Base-by-base conservation (phyloP, 2,113 vertebrate species). In the Odontophorus gujanensis region DNA sequence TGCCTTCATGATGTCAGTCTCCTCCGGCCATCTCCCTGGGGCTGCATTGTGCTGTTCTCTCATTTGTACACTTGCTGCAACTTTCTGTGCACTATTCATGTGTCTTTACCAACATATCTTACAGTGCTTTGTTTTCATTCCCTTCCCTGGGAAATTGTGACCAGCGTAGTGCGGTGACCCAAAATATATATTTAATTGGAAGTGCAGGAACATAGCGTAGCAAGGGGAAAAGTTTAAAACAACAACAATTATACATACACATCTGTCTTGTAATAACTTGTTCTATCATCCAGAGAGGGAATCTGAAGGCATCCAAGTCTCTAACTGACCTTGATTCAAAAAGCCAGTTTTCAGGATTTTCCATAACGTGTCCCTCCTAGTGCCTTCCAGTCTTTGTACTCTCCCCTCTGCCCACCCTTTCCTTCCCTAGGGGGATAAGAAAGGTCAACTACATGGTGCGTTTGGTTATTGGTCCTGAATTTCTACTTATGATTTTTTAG, bases 141-240 rank as follows among this genome's bases (percentile, higher is more conserved):
- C 19, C 63, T 72, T 40, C 45, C 36, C 8, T 62, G 67, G 45
- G 72, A 93, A 50, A 87, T 6, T 59, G 34, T 71, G 57, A 82
- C 53, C 71, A 55, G 15, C 20, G 61, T 5, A 80, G 38, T 34
- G 30, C 30, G 58, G 67, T 76, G 53, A 89, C 71, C 62, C 8
- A 1, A 89, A 89, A 53, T 24, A 59, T 1, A 1, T n/a, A 48
- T 93, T 90, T 58, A 69, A 73, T 85, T 65, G 65, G 78, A 87
- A 73, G 58, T 90, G 45, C 47, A 83, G 61, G 30, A 84, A 93
- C 36, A 19, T 47, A 79, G 45, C 53, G 28, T 20, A 92, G 59
- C 36, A 58, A 90, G 45, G 78, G 62, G 42, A 73, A 87, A 81
- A 86, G 69, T 89, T 87, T 90, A 84, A 92, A 94, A 90, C n/a